These are phyloP conservation scores for Eurosta solidaginis DNA, from an alignment of 1,140 invertebrate species.

Conservation along the genomic window DNA sequence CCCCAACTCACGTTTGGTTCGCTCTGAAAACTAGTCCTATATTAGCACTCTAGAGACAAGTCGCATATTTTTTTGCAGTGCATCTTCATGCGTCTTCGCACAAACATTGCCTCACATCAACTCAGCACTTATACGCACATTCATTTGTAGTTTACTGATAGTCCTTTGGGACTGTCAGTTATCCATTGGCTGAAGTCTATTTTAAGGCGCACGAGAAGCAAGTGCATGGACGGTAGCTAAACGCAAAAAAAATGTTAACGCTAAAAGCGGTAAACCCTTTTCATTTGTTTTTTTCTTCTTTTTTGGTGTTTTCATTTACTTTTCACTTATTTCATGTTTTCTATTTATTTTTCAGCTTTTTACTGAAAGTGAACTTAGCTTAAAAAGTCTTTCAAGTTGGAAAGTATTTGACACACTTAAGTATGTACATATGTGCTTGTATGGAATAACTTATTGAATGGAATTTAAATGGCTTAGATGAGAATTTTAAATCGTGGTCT, in stretches of 20 bases:
- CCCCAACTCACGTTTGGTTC: too few relatives aligned
- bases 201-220: not conserved
- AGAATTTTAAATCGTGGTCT: too few relatives aligned
- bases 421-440: not conserved
- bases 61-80: not conserved
- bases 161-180: not conserved
- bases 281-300: not conserved
- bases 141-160: slow-evolving; percentile 6
- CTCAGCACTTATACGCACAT: not conserved
- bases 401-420: too few relatives aligned
- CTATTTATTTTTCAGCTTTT: not conserved
- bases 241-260: not conserved
- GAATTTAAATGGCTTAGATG: not conserved
- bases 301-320: not conserved
- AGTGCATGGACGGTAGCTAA: not conserved
- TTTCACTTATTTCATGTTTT: not conserved
- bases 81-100: not conserved
- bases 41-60: too few relatives aligned
- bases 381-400: not conserved
- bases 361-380: not conserved
- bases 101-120: not conserved
- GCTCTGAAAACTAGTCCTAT: too few relatives aligned
- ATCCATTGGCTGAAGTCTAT: not conserved
- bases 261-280: not conserved
- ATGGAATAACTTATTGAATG: not conserved